These are phyloP conservation scores for Acropora yongei DNA, from an alignment of 64 coral and sea anemone species.

Conservation along the genomic window DNA sequence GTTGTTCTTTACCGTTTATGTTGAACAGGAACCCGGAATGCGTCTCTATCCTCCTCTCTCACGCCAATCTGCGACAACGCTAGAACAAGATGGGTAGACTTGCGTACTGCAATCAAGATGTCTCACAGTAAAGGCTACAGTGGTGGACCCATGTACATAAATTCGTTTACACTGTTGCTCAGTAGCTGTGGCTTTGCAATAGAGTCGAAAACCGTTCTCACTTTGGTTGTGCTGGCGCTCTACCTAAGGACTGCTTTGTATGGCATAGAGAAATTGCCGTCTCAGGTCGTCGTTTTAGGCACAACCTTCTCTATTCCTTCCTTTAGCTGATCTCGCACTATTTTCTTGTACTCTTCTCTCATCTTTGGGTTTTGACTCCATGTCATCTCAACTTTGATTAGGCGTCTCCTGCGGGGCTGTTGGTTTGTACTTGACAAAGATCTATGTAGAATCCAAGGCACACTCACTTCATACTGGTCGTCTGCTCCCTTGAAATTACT, in stretches of 20 bases:
- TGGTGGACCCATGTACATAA: slow-evolving; percentile 49
- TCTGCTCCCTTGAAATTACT: slow-evolving; percentile 47
- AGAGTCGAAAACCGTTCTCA: slow-evolving; percentile 64
- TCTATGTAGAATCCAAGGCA: slow-evolving; percentile 76
- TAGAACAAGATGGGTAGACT: slow-evolving; percentile 2
- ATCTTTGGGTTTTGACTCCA: slow-evolving; percentile 35
- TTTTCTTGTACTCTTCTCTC: slow-evolving; percentile 41
- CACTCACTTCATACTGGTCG: slow-evolving; percentile 57
- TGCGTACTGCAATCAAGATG: slow-evolving; percentile 18
- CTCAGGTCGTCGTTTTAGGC: background rate
- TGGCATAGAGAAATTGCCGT: slow-evolving; percentile 34
- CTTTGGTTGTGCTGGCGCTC: slow-evolving; percentile 47
- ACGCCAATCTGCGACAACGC: slow-evolving; percentile 3
- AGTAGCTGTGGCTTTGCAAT: slow-evolving; percentile 40
- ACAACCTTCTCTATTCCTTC: slow-evolving; percentile 49
- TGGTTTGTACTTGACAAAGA: slow-evolving; percentile 63
- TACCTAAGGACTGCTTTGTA: slow-evolving; percentile 46
- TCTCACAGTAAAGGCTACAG: slow-evolving; percentile 60
- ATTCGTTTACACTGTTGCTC: slow-evolving; percentile 51
- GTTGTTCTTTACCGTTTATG: slow-evolving; percentile 39
- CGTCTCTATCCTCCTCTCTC: slow-evolving; percentile 34
- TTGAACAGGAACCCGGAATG: slow-evolving; percentile 34
- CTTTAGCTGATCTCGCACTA: slow-evolving; percentile 54
- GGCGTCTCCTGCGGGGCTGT: slow-evolving; percentile 47
- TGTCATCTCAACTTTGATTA: slow-evolving; percentile 53